Evolutionary conservation across 2,888 invertebrate species (phyloP), one percentile per base, ranked within the genome.

Genomic region (Acrobasis consociella): DNA sequence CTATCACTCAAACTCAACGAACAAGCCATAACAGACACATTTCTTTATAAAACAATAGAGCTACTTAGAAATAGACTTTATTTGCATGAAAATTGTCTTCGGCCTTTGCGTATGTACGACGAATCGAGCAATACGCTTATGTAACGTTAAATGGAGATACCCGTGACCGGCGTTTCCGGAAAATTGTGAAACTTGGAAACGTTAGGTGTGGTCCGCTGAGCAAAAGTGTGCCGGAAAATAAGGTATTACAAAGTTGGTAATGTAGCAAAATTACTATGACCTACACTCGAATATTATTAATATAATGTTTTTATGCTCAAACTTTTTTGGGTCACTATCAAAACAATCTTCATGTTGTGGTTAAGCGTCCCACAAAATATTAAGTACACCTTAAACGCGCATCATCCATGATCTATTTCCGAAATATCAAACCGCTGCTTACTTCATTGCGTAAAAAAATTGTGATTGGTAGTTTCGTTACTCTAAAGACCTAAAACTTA

Each of bases 71-170:
- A 68, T 64, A 64, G 59, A 58, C 52, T 38, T 51, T 62, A 72
- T 72, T 72, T 70, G 66, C 72, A 72, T 72, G 64, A 69, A 72
- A 72, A 70, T 69, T 59, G 61, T 56, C 63, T 15, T 37, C 53
- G 53, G 49, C 49, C 50, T 37, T 60, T 50, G 38, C 59, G 59
- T 50, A 22, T 13, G 56, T 31, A 31, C 42, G 16, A 42, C 56
- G 42, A 56, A 56, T 56, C 56, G 42, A 46, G 22, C 42, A 42
- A 56, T 46, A 15, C 9, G 9, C 15, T 60, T 60, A 50, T 39
- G 59, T 60, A 38, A 60, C 22, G 31, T 31, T 8, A 0, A 31
- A 31, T 31, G 31, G n/a, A 31, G 9, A 60, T 15, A 16, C 38
- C 50, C 59, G 59, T 60, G 50, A 60, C 50, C 50, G 50, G 38